Evolutionary conservation across 35 echinoderm and acorn worm species (phyloP).

Genomic region (Holothuria glaberrima): DNA sequence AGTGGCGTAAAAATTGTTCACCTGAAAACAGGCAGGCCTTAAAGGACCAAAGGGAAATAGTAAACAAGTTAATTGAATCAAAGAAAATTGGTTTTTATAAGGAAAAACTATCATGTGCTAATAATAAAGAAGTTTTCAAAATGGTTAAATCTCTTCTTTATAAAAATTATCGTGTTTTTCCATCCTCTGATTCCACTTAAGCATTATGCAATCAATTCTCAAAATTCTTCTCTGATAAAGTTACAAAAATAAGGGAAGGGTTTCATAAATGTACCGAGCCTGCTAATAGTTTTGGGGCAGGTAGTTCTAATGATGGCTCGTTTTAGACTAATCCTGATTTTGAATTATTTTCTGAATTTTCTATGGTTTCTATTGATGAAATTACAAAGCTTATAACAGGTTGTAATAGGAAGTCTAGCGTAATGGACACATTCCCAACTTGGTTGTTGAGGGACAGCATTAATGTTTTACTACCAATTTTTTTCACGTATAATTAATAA

Average conservation of each 20-base stretch:
- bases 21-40: background rate
- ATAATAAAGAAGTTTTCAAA: slow-evolving; percentile 38
- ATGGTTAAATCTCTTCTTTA: slow-evolving; percentile 25
- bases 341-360: slow-evolving; percentile 2
- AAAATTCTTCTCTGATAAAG: background rate
- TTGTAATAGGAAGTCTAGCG: background rate
- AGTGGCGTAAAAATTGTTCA: background rate
- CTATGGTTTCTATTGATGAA: background rate
- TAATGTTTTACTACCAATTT: slow-evolving; percentile 5
- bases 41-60: slow-evolving; percentile 2
- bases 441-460: slow-evolving; percentile 3
- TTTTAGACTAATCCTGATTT: background rate
- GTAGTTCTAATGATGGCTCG: background rate
- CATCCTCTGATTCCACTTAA: slow-evolving; percentile 3
- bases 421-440: slow-evolving; percentile 1
- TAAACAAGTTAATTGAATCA: slow-evolving; percentile 7
- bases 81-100: slow-evolving; percentile 5
- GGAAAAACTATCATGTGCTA: slow-evolving; percentile 16
- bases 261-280: background rate
- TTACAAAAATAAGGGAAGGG: background rate
- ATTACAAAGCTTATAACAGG: background rate
- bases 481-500: slow-evolving; percentile 20
- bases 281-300: background rate
- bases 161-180: slow-evolving; percentile 15
- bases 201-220: background rate